Evolutionary conservation across 1,140 invertebrate genomes (phyloP), one percentile per base, ranked within the genome.

Genomic region (Aphaenogaster ashmeadi): DNA sequence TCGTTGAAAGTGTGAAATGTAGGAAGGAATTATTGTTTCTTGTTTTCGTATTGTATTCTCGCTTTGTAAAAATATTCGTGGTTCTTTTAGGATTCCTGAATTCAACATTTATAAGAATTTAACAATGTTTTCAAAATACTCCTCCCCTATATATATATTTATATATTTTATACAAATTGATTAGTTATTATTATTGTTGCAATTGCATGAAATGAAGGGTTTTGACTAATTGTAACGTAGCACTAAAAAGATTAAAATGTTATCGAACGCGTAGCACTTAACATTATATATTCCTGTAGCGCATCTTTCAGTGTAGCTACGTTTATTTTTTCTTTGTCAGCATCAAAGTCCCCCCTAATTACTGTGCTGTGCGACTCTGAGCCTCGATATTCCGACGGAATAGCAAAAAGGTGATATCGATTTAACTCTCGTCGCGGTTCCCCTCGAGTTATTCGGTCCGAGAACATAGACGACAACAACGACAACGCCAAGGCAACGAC

Each of bases 271-370:
- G n/a, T 56, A 44, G 50, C 1, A 2, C 15, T 21, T 21, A 11
- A 7, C 15, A 58, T 83, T 58, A 58, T 36, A 62, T 67, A 87
- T 78, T 87, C 33, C 50, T 33, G 3, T n/a, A 50, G 44, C 41
- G 11, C 47, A 56, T 62, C 15, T 77, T 87, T 50, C 38, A 27
- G 21, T 44, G 54, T 5, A 62, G 47, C 60, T 11, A 21, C 52
- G 38, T 36, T 87, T 58, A 87, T 64, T 66, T 79, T 21, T 54
- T 67, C 52, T 47, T 71, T 62, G 18, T 75, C 66, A 41, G 50
- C 54, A 41, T 38, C n/a, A 89, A 75, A 78, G 79, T 88, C 27
- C 60, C 36, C 47, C 77, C 58, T 79, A 90, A 90, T 90, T 90
- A 90, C 47, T 84, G 4, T 41, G 11, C 8, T 38, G n/a, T 33